Base-by-base conservation (phyloP, 2,888 invertebrate genomes). In the Aspidiotus rigidus region DNA sequence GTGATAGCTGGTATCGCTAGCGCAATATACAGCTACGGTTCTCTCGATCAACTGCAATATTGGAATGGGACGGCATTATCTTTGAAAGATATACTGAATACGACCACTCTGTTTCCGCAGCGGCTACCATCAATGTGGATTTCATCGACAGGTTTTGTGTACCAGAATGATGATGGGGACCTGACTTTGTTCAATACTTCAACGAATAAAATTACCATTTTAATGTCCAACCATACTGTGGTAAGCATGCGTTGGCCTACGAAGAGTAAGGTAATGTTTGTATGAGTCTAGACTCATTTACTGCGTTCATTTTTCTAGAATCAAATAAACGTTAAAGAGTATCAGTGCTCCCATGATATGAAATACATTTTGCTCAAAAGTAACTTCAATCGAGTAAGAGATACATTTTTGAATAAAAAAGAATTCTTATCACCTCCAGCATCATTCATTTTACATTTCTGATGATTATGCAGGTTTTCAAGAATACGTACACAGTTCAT, bases 51-150 rank as follows among this genome's bases (percentile, higher is more conserved):
- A 80, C 82, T 91, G 75, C 82, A 91, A 73, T 91, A 91, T 80
- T 91, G 90, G 90, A 90, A 89, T 76, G 91, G 91, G 72, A 85
- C 87, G 74, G 86, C 90, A 74, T 89, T 91, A 86, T 87, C 89
- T 72, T 81, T 91, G 75, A 89, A 90, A 81, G 89, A 90, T 81
- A 89, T 89, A 79, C 83, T 91, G 74, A 72, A 71, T 15, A 63
- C 88, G 78, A 69, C 88, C 78, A 87, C 88, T 76, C 80, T 88
- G 76, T 84, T 85, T 71, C 86, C 86, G 71, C 84, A 84, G 74
- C 82, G 87, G 71, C 82, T 91, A 75, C 88, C 88, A 73, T 87
- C 89, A 72, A 85, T 88, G 74, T 91, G 91, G 91, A 85, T 90
- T 75, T 86, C 87, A 75, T 83, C 86, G 74, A 86, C 86, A 76